These are phyloP conservation scores for Panagrolaimus sp. DNA, from an alignment of 1,140 invertebrate genomes.

Conservation along the genomic window DNA sequence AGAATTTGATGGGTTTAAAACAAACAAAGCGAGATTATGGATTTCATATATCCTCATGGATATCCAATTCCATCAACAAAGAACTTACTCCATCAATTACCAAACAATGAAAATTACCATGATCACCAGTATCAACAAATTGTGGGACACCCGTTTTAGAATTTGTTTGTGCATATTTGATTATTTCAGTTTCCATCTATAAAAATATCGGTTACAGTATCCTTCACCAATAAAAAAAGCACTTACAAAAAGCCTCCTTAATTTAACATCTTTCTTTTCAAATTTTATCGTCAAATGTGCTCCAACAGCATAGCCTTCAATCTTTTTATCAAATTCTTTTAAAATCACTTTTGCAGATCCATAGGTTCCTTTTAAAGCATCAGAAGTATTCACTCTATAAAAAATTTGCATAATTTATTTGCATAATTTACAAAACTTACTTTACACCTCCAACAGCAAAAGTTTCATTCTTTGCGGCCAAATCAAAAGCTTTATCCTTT, in stretches of 20 bases:
- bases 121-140: conserved; percentile 5
- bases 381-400: neutral
- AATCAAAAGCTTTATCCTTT: neutral
- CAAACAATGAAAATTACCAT: neutral
- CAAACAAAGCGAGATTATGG: too few relatives aligned
- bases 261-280: neutral
- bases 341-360: neutral
- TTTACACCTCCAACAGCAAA: neutral
- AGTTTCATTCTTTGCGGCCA: neutral
- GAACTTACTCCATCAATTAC: conserved; percentile 14
- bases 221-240: neutral
- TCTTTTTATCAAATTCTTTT: conserved; percentile 14
- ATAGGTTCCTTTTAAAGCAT: neutral
- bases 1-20: neutral
- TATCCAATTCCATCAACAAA: neutral
- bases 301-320: neutral
- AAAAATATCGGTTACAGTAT: neutral
- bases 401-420: neutral
- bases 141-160: neutral
- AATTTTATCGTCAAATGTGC: neutral
- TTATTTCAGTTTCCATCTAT: conserved; percentile 7
- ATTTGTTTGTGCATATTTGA: conserved; percentile 3
- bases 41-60: too few relatives aligned
- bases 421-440: neutral
- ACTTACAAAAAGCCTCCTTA: conserved; percentile 1